Conservation (phyloP, 2,888 invertebrate species). For the Archips crataeganus region DNA sequence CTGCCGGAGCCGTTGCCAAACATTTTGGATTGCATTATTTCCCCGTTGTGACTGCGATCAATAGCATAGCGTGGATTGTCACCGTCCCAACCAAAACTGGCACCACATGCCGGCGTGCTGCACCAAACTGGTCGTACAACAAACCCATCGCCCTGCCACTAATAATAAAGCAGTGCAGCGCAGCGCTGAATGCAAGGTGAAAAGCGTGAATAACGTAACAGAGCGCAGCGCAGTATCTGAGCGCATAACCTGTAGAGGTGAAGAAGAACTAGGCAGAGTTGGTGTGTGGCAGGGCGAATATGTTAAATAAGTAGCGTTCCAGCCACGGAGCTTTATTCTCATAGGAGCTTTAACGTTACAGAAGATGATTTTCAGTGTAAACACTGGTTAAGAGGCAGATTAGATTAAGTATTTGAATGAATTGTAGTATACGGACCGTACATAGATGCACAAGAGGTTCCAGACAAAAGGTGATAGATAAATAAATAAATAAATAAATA, state of each 20-base stretch:
- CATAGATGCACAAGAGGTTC: too few species aligned
- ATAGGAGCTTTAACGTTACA: too few species aligned
- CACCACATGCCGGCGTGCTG: background rate
- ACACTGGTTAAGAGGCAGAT: too few species aligned
- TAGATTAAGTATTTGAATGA: too few species aligned
- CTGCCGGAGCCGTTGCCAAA: background rate
- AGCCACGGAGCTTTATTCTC: background rate
- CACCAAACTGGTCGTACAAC: background rate
- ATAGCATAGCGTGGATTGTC: background rate
- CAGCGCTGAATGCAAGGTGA: background rate
- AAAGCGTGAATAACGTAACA: background rate
- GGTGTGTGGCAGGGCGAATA: background rate
- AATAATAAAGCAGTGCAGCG: background rate
- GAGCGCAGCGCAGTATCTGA: too few species aligned
- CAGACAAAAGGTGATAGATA: too few species aligned
- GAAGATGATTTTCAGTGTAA: too few species aligned
- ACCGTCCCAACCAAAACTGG: background rate
- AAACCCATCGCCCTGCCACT: conserved; percentile 1
- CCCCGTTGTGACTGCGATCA: background rate
- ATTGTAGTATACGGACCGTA: too few species aligned
- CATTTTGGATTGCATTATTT: background rate
- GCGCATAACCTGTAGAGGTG: background rate
- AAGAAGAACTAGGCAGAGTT: too few species aligned
- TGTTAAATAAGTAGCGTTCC: background rate
- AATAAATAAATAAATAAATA: too few species aligned